Evolutionary conservation across 2,888 invertebrate species (phyloP).

Genomic region (Venustoraphidia nigricollis): DNA sequence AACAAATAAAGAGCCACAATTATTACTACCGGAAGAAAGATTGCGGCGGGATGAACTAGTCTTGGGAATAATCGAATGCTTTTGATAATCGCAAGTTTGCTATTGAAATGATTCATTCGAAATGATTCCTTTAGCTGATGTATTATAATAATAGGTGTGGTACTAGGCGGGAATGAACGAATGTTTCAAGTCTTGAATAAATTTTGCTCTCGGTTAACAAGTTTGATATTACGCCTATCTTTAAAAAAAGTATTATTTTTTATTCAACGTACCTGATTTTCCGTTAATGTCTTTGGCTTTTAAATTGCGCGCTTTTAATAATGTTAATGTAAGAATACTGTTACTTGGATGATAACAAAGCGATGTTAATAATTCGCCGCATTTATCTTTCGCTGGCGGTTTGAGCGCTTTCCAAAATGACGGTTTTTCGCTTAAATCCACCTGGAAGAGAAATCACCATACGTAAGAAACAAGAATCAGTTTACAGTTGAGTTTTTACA

Average conservation of each 20-base stretch:
- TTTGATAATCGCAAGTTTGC: too few relatives aligned
- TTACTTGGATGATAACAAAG: slow-evolving; percentile 93
- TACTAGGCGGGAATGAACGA: too few relatives aligned
- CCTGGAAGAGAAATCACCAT: slow-evolving; percentile 34
- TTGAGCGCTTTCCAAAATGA: slow-evolving; percentile 90
- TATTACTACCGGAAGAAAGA: too few relatives aligned
- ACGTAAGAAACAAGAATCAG: neutral
- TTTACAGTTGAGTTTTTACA: neutral
- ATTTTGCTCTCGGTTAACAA: too few relatives aligned
- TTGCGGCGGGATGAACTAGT: too few relatives aligned
- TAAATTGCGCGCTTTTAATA: slow-evolving; percentile 84
- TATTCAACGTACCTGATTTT: slow-evolving; percentile 58
- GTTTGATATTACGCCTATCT: too few relatives aligned
- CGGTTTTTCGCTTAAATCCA: slow-evolving; percentile 81
- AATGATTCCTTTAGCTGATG: too few relatives aligned
- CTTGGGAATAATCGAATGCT: too few relatives aligned
- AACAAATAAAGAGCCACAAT: too few relatives aligned
- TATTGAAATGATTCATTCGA: too few relatives aligned
- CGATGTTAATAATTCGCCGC: slow-evolving; percentile 81
- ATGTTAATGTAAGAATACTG: slow-evolving; percentile 76
- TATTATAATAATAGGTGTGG: too few relatives aligned
- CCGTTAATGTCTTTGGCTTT: slow-evolving; percentile 95
- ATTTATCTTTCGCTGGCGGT: slow-evolving; percentile 85
- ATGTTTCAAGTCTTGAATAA: too few relatives aligned
- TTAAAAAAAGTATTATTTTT: neutral